A percentile compares a stretch with the other conserved stretches of the same genome.
These are phyloP conservation scores for Lagopus muta DNA, from an alignment of 2,113 vertebrate species.

Conservation along the genomic window DNA sequence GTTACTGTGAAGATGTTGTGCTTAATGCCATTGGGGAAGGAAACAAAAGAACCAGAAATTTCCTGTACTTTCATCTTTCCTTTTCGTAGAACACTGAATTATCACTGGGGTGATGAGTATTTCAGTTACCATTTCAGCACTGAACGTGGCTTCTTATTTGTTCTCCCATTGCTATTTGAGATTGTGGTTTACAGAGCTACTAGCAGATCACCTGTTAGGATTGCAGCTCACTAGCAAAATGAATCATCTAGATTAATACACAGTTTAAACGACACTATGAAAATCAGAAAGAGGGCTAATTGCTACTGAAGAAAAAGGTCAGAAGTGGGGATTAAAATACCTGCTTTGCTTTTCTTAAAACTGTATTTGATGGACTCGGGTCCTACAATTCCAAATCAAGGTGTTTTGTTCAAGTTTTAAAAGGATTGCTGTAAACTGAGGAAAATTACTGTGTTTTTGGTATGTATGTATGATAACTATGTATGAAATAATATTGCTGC, in stretches of 20 bases:
- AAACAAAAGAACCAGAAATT: background rate
- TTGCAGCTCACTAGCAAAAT: background rate
- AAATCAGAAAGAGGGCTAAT: background rate
- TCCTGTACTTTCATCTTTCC: background rate
- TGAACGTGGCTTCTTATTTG: fast-evolving
- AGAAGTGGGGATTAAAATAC: background rate
- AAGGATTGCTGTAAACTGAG: background rate
- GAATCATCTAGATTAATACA: background rate
- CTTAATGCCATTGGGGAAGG: background rate
- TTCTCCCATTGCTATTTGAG: background rate
- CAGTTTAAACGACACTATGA: background rate
- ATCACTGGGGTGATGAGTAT: background rate
- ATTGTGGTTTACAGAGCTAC: background rate
- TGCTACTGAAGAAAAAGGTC: background rate
- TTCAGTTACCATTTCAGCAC: background rate
- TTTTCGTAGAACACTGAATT: background rate
- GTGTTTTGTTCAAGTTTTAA: background rate
- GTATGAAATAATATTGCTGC: background rate
- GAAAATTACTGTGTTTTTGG: background rate
- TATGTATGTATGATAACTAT: too few species aligned
- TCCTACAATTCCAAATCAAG: background rate
- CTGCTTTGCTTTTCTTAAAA: background rate
- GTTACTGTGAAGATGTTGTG: background rate
- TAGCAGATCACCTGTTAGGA: background rate
- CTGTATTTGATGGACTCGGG: background rate